Evolutionary conservation across 1,140 invertebrate species (phyloP).

Genomic region (Zaprionus nigranus): DNA sequence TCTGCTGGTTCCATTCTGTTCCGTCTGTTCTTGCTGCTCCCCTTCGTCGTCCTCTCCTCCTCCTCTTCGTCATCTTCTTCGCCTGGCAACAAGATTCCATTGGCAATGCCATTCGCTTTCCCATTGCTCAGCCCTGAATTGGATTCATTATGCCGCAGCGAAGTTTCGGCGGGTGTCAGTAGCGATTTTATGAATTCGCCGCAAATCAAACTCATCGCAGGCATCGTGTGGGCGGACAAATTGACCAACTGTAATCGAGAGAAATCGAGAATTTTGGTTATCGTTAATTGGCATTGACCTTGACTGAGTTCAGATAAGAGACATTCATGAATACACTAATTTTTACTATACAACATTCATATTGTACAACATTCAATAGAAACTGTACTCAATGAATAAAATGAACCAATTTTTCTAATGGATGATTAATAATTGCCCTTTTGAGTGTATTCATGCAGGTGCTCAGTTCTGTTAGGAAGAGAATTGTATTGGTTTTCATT

Average conservation of each 20-base stretch:
- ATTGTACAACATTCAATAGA: too few relatives aligned
- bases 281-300: constrained; percentile 74
- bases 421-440: too few relatives aligned
- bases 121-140: constrained; percentile 49
- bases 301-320: constrained; percentile 57
- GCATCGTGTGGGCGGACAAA: constrained; percentile 85
- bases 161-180: constrained; percentile 61
- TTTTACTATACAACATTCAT: too few relatives aligned
- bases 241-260: constrained; percentile 85
- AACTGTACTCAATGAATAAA: too few relatives aligned
- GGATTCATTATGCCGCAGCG: constrained; percentile 20
- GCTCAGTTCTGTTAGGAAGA: not conserved
- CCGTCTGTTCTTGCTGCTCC: not conserved
- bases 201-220: constrained; percentile 85
- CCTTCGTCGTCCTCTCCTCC: not conserved
- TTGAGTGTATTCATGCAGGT: too few relatives aligned
- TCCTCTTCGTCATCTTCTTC: constrained; percentile 14
- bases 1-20: not conserved
- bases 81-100: not conserved
- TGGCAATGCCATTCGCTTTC: constrained; percentile 62
- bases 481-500: constrained; percentile 45
- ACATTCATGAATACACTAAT: too few relatives aligned
- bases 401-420: too few relatives aligned
- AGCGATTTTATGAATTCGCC: constrained; percentile 85
- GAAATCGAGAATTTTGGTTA: constrained; percentile 23